Evolutionary conservation across 2,797 vertebrate genomes (phyloP), one percentile per base, ranked within the genome.

Genomic region (Thunnus albacares): DNA sequence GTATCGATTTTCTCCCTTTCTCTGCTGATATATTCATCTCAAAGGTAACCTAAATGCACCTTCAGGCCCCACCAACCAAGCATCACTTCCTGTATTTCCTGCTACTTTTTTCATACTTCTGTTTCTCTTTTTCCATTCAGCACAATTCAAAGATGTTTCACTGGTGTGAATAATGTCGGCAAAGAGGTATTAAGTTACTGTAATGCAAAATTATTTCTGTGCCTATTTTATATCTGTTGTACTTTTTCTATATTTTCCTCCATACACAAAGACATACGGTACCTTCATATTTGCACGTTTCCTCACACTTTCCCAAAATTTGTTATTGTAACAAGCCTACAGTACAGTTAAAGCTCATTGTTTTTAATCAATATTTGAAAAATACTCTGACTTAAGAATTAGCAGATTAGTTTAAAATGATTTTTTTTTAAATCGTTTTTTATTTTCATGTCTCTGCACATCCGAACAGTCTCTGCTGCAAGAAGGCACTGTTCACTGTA

Each of bases 1-100:
- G 86, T 79, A 82, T 89, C 22, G 3, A 81, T 88, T 87, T 91
- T 78, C 81, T 51, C 77, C 63, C 62, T 77, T 58, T 76, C 47
- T 63, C 56, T 71, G 64, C 65, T 79, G 59, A 80, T 82, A 78
- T 83, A 83, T 85, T 86, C 71, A 58, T 85, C 71, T 86, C 51
- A 61, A 51, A 79, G 62, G 60, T 58, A 64, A 73, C 64, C 26
- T 58, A 57, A 80, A 82, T 8, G 22, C 65, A 73, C 62, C 72
- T 77, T 30, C 61, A 62, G 62, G 52, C 80, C 57, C 71, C 51
- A 47, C 56, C 60, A 67, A 66, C 56, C 62, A 65, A 66, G 79
- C 79, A 80, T 68, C 81, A 17, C 64, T 74, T 78, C 63, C 58
- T 77, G 49, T 30, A 45, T 65, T 51, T 72, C 51, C 72, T 77